phyloP scores from a whole-genome alignment of 2,113 vertebrate genomes.

The Thalassoma bifasciatum region DNA sequence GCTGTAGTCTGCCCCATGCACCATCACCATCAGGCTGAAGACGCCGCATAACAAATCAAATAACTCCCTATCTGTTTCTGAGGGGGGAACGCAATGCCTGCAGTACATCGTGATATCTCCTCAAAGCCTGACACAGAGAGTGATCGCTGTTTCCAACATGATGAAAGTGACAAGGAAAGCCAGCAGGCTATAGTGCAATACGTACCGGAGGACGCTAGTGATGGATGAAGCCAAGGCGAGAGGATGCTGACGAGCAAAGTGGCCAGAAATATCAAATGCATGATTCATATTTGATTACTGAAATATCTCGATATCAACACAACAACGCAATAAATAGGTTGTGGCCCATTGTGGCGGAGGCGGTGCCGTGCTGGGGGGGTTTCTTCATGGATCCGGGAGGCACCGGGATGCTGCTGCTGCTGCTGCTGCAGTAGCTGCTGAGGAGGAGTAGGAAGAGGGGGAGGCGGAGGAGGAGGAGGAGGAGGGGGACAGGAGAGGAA shows the following conservation, averaged over 20 bases:
- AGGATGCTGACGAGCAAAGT: conserved; percentile 83
- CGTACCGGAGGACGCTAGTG: conserved; percentile 81
- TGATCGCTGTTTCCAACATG: conserved; percentile 4
- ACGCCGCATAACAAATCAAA: conserved; percentile 60
- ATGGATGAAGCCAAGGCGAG: conserved; percentile 78
- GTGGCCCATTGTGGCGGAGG: conserved; percentile 77
- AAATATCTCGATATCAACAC: conserved; percentile 80
- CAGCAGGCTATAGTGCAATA: conserved; percentile 62
- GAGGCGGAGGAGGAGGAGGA: conserved; percentile 14
- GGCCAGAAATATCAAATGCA: conserved; percentile 85
- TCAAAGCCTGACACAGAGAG: not conserved
- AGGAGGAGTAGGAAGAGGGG: conserved; percentile 43
- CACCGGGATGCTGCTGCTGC: conserved; percentile 57
- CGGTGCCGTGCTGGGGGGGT: conserved; percentile 59
- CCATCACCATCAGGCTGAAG: conserved; percentile 62
- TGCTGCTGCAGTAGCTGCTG: conserved; percentile 68
- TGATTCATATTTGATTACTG: conserved; percentile 87
- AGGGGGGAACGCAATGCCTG: not conserved
- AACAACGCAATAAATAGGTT: conserved; percentile 72
- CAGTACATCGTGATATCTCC: not conserved
- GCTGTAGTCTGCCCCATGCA: conserved; percentile 61
- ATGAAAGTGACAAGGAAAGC: conserved; percentile 40
- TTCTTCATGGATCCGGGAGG: conserved; percentile 76
- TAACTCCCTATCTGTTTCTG: conserved; percentile 5
- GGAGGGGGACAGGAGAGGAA: conserved; percentile 7